Percentiles rank a stretch among this genome's conserved stretches.
These are phyloP conservation scores for Varanus komodoensis DNA, from an alignment of 2,113 vertebrate genomes.

Conservation along the genomic window DNA sequence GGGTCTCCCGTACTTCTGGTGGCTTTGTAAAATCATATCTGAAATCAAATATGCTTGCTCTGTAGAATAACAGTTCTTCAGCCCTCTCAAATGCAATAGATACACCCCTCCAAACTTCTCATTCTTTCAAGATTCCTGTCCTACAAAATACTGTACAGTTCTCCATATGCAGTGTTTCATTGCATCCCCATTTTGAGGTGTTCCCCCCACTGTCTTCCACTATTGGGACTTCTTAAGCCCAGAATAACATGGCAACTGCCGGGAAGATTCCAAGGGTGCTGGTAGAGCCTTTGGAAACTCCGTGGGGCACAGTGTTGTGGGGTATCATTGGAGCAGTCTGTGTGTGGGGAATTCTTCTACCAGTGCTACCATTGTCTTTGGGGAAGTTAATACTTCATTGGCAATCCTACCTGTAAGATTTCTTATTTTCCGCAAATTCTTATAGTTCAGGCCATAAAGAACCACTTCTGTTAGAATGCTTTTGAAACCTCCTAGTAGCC, in stretches of 20 bases:
- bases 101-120: background rate
- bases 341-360: too few species aligned
- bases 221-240: background rate
- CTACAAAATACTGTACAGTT: background rate
- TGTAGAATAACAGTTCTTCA: background rate
- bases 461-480: too few species aligned
- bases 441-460: too few species aligned
- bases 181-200: background rate
- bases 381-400: too few species aligned
- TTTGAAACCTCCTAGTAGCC: too few species aligned
- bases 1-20: background rate
- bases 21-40: background rate
- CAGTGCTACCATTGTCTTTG: too few species aligned
- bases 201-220: background rate
- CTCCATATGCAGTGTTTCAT: background rate
- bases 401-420: too few species aligned
- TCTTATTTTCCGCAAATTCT: too few species aligned
- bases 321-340: background rate
- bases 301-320: background rate
- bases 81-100: background rate
- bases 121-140: background rate
- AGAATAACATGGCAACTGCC: background rate
- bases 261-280: background rate
- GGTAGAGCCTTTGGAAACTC: too few species aligned
- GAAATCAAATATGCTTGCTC: background rate